Conservation (phyloP, 2,113 vertebrate species). For the Brachyistius frenatus region DNA sequence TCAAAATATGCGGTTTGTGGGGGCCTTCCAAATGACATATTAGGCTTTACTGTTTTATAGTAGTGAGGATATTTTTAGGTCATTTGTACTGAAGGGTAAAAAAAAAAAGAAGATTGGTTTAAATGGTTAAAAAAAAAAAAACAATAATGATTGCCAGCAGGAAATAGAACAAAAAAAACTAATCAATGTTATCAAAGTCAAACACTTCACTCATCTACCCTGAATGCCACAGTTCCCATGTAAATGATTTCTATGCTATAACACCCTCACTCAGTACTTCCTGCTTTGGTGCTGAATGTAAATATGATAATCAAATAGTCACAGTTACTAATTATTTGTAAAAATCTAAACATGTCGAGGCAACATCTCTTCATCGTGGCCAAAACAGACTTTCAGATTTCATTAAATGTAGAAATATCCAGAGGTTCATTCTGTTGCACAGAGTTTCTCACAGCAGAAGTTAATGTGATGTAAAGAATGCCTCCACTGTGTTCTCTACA, state of each 20-base stretch:
- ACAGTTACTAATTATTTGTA: neutral
- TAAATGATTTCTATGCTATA: neutral
- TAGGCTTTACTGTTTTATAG: neutral
- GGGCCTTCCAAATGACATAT: neutral
- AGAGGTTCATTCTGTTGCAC: neutral
- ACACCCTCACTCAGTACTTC: neutral
- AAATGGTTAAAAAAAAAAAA: neutral
- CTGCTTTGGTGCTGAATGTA: neutral
- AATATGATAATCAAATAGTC: neutral
- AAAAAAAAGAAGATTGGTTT: neutral
- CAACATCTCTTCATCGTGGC: neutral
- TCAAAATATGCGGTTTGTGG: neutral
- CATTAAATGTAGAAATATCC: neutral
- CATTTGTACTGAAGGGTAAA: neutral
- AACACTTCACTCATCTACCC: constrained; percentile 1
- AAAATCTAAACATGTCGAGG: neutral
- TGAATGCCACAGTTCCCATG: neutral
- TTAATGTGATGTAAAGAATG: constrained; percentile 34
- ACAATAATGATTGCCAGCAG: neutral
- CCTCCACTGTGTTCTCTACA: constrained; percentile 23
- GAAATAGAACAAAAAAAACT: neutral
- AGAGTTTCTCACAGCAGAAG: constrained; percentile 27
- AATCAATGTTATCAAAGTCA: neutral
- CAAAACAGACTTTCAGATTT: neutral
- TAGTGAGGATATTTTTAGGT: neutral